Conservation (phyloP, 1,140 invertebrate species). For the Lepidurus couesii region DNA sequence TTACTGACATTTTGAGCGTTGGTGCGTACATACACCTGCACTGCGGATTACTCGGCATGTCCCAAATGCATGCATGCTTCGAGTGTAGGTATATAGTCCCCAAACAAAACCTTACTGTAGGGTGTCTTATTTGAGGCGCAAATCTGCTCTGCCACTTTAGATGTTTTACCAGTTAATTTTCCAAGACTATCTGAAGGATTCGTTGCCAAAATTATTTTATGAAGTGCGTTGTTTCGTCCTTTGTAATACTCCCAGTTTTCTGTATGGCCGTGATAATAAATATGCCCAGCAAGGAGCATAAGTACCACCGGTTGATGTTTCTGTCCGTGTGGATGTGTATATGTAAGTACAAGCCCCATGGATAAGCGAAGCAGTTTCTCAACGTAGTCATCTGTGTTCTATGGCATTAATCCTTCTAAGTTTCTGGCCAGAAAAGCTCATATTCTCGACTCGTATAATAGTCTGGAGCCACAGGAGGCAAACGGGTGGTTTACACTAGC, state of each 20-base stretch:
- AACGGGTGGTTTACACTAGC: not conserved
- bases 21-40: not conserved
- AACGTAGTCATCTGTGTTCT: not conserved
- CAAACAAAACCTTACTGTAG: not conserved
- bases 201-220: too few relatives aligned
- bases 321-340: too few relatives aligned
- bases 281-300: too few relatives aligned
- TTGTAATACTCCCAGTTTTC: too few relatives aligned
- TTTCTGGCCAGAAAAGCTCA: not conserved
- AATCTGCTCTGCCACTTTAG: too few relatives aligned
- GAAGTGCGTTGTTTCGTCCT: too few relatives aligned
- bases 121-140: too few relatives aligned
- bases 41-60: not conserved
- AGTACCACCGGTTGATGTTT: too few relatives aligned
- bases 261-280: too few relatives aligned
- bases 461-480: not conserved
- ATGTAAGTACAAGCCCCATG: not conserved
- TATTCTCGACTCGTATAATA: constrained; percentile 6
- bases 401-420: not conserved
- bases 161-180: too few relatives aligned
- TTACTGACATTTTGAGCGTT: not conserved
- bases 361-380: not conserved
- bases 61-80: not conserved
- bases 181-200: too few relatives aligned
- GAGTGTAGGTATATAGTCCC: not conserved